Evolutionary conservation across 2,113 vertebrate genomes (phyloP).

Genomic region (Nestor notabilis): DNA sequence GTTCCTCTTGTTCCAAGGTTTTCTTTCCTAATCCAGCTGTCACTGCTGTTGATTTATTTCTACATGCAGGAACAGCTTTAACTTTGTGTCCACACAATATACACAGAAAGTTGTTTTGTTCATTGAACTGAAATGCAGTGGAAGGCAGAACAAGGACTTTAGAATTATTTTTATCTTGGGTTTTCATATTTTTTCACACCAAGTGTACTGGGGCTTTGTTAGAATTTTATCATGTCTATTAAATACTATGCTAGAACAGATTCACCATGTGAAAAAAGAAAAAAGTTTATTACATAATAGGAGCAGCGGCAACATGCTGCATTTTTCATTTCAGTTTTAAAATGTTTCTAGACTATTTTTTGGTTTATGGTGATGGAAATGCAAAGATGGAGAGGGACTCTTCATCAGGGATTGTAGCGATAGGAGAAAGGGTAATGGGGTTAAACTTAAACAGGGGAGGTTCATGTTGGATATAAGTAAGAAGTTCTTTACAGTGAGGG

Average conservation of each 20-base stretch:
- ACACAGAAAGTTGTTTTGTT: background rate
- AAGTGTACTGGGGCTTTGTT: background rate
- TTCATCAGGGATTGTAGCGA: background rate
- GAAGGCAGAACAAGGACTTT: background rate
- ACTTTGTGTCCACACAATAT: background rate
- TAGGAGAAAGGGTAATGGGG: background rate
- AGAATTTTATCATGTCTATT: background rate
- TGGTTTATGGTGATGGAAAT: background rate
- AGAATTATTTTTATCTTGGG: background rate
- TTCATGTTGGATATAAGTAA: background rate
- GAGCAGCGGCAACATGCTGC: background rate
- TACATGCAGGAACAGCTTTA: background rate
- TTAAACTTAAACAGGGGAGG: background rate
- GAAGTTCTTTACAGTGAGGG: background rate
- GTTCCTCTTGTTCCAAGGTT: background rate
- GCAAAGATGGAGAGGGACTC: background rate
- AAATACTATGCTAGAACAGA: background rate
- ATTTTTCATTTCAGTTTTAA: background rate
- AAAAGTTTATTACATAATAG: background rate
- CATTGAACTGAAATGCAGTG: background rate
- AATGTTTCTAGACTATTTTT: background rate
- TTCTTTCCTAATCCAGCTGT: background rate
- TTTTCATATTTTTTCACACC: background rate
- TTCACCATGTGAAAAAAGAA: background rate
- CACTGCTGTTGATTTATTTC: background rate